A percentile compares a stretch with the other conserved stretches of the same genome.
These are phyloP conservation scores for Cephalotes varians DNA, from an alignment of 2,888 invertebrate species.

Conservation along the genomic window DNA sequence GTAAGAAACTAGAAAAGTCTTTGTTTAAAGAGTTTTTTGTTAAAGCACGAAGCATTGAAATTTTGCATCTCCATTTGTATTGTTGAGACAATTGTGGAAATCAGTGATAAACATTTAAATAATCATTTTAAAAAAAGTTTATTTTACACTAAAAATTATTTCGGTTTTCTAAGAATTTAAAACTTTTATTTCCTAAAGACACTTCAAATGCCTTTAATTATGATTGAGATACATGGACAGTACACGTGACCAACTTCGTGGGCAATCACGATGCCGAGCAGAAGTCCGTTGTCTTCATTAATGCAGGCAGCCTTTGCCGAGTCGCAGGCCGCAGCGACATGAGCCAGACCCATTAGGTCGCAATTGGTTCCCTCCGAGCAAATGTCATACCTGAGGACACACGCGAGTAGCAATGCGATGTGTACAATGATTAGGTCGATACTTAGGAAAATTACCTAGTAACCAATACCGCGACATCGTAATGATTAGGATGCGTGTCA, in stretches of 20 bases:
- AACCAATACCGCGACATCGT: conserved; percentile 94
- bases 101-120: neutral
- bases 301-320: conserved; percentile 94
- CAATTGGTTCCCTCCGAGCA: conserved; percentile 79
- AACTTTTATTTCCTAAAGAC: neutral
- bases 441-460: conserved; percentile 89
- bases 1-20: neutral
- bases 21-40: neutral
- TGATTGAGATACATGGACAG: conserved; percentile 81
- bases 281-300: conserved; percentile 96
- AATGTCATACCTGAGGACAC: conserved; percentile 76
- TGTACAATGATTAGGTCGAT: neutral
- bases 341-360: conserved; percentile 94
- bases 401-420: neutral
- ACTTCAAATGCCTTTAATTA: neutral
- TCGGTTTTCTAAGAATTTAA: neutral
- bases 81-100: neutral
- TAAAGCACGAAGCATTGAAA: neutral
- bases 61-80: neutral
- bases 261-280: conserved; percentile 95
- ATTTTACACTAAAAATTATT: neutral
- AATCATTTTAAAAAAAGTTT: neutral
- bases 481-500: conserved; percentile 93
- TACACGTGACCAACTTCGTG: conserved; percentile 98
- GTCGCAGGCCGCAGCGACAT: conserved; percentile 96